Base-by-base conservation (phyloP, 1,140 invertebrate genomes). In the Charaxes varanes region DNA sequence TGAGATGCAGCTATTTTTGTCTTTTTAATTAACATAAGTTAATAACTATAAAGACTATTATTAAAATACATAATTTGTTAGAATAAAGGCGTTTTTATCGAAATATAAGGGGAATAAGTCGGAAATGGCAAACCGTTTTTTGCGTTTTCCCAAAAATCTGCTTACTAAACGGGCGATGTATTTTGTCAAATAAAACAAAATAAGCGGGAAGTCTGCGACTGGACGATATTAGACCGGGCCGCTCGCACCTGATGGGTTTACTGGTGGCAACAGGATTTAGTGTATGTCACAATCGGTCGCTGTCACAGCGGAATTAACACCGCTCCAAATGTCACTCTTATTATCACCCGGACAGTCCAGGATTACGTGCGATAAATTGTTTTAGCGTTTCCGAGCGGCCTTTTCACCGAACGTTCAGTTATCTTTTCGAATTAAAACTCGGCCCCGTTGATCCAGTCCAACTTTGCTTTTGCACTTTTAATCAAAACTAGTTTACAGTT, bases 281-380 rank as follows among this genome's bases (percentile, higher is more conserved):
- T 72, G 57, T 50, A 35, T 72, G 71, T 82, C 74, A 82, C 71
- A 77, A 77, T 70, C 69, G 71, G 74, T 56, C 68, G 57, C 58
- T 62, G 69, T 60, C 59, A 42, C 72, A 69, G 61, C 63, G 71
- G 71, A 73, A 78, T 78, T 78, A 78, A 76, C 58, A 58, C 6
- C 59, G 62, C 64, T 77, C 71, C 62, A 77, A 80, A 74, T 78
- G 78, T 82, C 78, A 80, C 68, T 79, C 72, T 77, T 83, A 80
- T 80, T 80, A 83, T 79, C 73, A 61, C 79, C 70, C 73, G n/a
- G 78, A 80, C 78, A 80, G 61, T 67, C 52, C 44, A 47, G 76
- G 78, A 78, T 83, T 83, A 80, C 67, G 53, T 62, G 59, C 70
- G 68, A 80, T 83, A 76, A 80, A 83, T 83, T 82, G 76, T 82